These are phyloP conservation scores for Stratiolaelaps scimitus DNA, from an alignment of 1,140 invertebrate genomes.

Conservation along the genomic window DNA sequence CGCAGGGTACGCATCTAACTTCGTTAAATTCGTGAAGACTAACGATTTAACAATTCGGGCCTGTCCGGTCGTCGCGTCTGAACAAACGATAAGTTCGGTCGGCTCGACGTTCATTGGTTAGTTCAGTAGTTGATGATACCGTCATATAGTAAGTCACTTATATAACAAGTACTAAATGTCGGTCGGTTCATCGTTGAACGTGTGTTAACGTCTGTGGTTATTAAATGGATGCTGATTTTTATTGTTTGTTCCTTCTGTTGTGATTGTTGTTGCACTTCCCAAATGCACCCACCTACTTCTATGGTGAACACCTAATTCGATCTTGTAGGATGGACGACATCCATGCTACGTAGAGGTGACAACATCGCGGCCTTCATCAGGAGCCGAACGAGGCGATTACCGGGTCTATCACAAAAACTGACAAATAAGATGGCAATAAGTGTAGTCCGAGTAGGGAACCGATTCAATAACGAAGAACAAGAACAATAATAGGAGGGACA, in stretches of 20 bases:
- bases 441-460: conserved; percentile 19
- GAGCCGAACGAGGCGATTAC: conserved; percentile 14
- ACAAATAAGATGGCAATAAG: conserved; percentile 29
- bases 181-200: too few species aligned
- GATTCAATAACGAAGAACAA: too few species aligned
- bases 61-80: too few species aligned
- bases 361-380: conserved; percentile 22
- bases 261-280: not conserved
- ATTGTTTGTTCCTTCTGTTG: not conserved
- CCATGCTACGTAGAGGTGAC: conserved; percentile 24
- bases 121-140: too few species aligned
- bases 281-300: not conserved
- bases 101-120: too few species aligned
- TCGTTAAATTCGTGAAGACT: conserved; percentile 2
- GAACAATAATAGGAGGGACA: too few species aligned
- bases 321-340: conserved; percentile 13
- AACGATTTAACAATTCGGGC: too few species aligned
- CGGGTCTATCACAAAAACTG: conserved; percentile 23
- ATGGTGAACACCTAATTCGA: not conserved
- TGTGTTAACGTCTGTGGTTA: too few species aligned
- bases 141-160: too few species aligned
- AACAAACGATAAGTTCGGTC: too few species aligned
- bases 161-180: too few species aligned
- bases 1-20: conserved; percentile 13
- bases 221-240: too few species aligned